These are phyloP conservation scores for Chymomyza caudatula DNA, from an alignment of 2,888 invertebrate species.

Conservation along the genomic window DNA sequence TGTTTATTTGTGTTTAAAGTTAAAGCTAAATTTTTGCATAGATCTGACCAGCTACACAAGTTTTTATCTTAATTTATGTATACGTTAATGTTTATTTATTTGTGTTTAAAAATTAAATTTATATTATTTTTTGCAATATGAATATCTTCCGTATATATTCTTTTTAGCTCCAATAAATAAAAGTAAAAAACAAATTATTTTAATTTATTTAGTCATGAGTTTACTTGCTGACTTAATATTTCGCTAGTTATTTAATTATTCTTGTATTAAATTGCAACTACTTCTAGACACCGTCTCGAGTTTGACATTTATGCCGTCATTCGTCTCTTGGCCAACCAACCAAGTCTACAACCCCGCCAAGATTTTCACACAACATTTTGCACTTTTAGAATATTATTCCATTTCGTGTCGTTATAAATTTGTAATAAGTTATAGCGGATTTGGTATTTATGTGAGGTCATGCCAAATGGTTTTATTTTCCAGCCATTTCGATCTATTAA, in stretches of 20 bases:
- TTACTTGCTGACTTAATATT: background rate
- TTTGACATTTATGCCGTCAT: conserved; percentile 42
- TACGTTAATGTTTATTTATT: conserved; percentile 36
- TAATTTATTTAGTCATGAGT: background rate
- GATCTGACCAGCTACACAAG: background rate
- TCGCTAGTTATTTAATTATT: background rate
- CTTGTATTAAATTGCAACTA: background rate
- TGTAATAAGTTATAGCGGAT: conserved; percentile 50
- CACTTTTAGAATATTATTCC: conserved; percentile 35
- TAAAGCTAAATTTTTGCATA: conserved; percentile 11
- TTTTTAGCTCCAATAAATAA: background rate
- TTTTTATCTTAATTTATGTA: conserved; percentile 46
- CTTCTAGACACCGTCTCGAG: conserved; percentile 11
- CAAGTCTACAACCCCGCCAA: background rate
- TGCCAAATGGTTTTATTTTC: conserved; percentile 21
- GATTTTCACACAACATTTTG: conserved; percentile 25
- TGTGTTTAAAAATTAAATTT: background rate
- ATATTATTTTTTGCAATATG: conserved; percentile 4
- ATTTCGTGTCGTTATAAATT: conserved; percentile 29
- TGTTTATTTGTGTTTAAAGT: conserved; percentile 40
- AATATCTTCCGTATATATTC: conserved; percentile 35
- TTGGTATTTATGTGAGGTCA: conserved; percentile 49
- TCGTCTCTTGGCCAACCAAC: background rate
- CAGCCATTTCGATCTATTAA: background rate
- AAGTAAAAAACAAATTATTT: background rate